phyloP scores from a whole-genome alignment of 2,113 vertebrate genomes.

The Pelodiscus sinensis region DNA sequence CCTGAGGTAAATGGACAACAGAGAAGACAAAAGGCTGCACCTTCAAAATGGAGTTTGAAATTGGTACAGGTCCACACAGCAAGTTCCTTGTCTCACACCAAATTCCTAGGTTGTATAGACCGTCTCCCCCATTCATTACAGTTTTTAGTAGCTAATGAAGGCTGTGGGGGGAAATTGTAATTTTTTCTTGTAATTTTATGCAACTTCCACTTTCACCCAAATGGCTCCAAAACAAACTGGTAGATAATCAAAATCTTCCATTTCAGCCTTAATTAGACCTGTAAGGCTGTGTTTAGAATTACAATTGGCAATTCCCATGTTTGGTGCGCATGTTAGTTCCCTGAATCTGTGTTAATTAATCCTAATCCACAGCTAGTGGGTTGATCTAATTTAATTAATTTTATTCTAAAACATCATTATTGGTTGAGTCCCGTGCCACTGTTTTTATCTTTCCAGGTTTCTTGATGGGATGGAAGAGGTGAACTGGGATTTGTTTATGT shows the following conservation, averaged over 20 bases:
- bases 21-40: no score
- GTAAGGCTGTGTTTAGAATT: neutral
- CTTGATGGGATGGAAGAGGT: neutral
- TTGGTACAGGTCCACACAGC: no score
- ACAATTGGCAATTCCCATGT: neutral
- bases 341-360: conserved; percentile 30
- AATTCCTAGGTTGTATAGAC: no score
- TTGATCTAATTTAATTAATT: conserved; percentile 9
- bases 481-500: neutral
- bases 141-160: neutral
- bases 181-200: neutral
- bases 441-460: conserved; percentile 12
- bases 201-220: neutral
- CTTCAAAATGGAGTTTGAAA: no score
- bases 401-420: neutral
- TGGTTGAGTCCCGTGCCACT: neutral
- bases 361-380: conserved; percentile 23
- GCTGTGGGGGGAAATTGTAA: fast-evolving
- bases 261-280: neutral
- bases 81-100: no score
- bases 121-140: no score
- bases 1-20: no score
- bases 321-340: neutral
- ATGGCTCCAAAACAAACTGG: neutral
- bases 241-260: neutral